Evolutionary conservation across 2,888 invertebrate genomes (phyloP).

Genomic region (Parelbella ahira): DNA sequence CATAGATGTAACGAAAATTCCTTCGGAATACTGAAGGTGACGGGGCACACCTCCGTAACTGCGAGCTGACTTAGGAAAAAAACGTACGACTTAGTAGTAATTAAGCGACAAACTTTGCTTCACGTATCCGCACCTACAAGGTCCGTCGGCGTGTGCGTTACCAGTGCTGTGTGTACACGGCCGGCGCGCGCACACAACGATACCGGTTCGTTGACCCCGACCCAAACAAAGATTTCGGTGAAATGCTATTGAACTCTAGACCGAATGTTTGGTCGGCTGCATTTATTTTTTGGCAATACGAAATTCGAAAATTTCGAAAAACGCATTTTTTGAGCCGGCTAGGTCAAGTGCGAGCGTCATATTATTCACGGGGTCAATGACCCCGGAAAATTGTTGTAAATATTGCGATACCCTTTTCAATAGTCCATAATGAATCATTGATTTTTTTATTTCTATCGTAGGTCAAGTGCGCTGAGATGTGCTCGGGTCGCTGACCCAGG

Average conservation of each 20-base stretch:
- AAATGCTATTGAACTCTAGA: constrained; percentile 78
- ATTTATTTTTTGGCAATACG: constrained; percentile 55
- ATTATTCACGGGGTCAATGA: constrained; percentile 43
- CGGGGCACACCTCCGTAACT: background rate
- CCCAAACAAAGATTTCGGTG: constrained; percentile 80
- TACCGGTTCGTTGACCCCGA: constrained; percentile 69
- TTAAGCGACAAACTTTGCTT: constrained; percentile 62
- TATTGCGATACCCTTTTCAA: constrained; percentile 12
- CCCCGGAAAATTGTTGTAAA: constrained; percentile 53
- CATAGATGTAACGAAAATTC: constrained; percentile 43
- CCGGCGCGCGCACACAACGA: constrained; percentile 65
- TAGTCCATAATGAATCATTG: constrained; percentile 9
- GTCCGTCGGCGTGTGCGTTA: constrained; percentile 55
- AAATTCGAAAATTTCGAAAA: constrained; percentile 34
- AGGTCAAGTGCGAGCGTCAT: constrained; percentile 22
- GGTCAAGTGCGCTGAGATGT: constrained; percentile 22
- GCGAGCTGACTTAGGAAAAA: constrained; percentile 2
- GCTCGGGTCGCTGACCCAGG: constrained; percentile 19
- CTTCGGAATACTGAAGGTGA: constrained; percentile 17
- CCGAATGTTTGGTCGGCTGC: constrained; percentile 61
- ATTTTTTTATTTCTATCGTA: constrained; percentile 19
- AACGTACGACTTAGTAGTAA: constrained; percentile 40
- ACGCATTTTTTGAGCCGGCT: constrained; percentile 32
- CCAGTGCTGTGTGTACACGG: constrained; percentile 42
- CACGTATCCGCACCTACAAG: constrained; percentile 45